Evolutionary conservation across 2,888 invertebrate species (phyloP), one percentile per base, ranked within the genome.

Genomic region (Diplazon laetatorius): DNA sequence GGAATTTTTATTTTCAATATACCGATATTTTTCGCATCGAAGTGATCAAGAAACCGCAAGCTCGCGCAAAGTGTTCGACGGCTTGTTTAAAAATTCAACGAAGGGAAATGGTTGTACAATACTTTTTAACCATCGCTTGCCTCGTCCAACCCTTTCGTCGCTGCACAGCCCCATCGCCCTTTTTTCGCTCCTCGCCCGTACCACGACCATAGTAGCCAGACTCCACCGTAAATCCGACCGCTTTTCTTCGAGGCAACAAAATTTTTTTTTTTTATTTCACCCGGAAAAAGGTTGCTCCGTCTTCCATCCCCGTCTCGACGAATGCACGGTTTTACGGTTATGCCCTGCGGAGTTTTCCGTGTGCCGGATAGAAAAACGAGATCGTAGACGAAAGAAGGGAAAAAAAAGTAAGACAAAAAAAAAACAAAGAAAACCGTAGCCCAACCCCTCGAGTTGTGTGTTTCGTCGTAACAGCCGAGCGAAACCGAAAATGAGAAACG

Each of bases 181-280:
- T 48, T 48, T 48, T 16, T 3, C 48, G 14, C 48, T 59, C n/a
- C n/a, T n/a, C n/a, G n/a, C n/a, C n/a, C n/a, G n/a, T n/a, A n/a
- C n/a, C n/a, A 14, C 0, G 12, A n/a, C n/a, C 0, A 37, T 10
- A 39, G 59, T 9, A 22, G 55, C 70, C 39, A 22, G 71, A 42
- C 52, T 76, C 76, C 74, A 30, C 75, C 81, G 79, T 83, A 84
- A 83, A 84, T 81, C 81, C 79, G 5, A 55, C 63, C 59, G 78
- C 63, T 59, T 69, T 78, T 74, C 76, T 71, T 62, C 48, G 60
- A 30, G 62, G 75, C 77, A 72, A 82, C 80, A 77, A 85, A 82
- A 83, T 80, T 83, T 80, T 83, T 83, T 79, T 82, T 81, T 80
- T 72, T 83, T 83, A 80, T 82, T 81, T 80, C 74, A 76, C 71